phyloP scores from a whole-genome alignment of 2,888 invertebrate species.

The Epistrophe grossulariae region DNA sequence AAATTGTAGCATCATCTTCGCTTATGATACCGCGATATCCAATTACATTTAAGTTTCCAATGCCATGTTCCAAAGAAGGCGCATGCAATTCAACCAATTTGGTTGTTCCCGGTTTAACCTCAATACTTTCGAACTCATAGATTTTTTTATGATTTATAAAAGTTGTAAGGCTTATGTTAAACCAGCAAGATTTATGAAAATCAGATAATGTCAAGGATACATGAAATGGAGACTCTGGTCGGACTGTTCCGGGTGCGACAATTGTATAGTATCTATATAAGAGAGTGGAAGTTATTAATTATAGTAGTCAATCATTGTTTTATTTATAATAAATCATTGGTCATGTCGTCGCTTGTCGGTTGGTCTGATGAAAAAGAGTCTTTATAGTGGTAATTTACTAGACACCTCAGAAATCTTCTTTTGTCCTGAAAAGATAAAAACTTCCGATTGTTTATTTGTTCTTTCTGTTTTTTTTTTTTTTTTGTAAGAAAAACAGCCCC shows the following conservation, averaged over 20 bases:
- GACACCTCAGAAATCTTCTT: too few relatives aligned
- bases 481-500: too few relatives aligned
- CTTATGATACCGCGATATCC: constrained; percentile 39
- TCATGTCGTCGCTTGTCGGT: too few relatives aligned
- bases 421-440: too few relatives aligned
- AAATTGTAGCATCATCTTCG: background rate
- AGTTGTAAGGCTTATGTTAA: constrained; percentile 31
- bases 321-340: too few relatives aligned
- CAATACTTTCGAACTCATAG: constrained; percentile 9
- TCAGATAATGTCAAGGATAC: constrained; percentile 80
- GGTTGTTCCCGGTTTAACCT: constrained; percentile 36
- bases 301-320: too few relatives aligned
- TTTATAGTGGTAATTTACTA: too few relatives aligned
- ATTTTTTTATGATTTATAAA: background rate
- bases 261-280: constrained; percentile 51
- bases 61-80: background rate
- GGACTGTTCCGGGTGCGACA: constrained; percentile 39
- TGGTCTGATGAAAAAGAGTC: too few relatives aligned
- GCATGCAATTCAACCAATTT: constrained; percentile 21
- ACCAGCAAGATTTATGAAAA: constrained; percentile 82
- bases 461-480: too few relatives aligned
- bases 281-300: background rate
- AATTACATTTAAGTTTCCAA: background rate
- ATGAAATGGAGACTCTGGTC: constrained; percentile 29
- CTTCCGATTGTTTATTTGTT: too few relatives aligned